These are phyloP conservation scores for Grammomys dolichurus DNA, from an alignment of 2,113 vertebrate species.

Conservation along the genomic window DNA sequence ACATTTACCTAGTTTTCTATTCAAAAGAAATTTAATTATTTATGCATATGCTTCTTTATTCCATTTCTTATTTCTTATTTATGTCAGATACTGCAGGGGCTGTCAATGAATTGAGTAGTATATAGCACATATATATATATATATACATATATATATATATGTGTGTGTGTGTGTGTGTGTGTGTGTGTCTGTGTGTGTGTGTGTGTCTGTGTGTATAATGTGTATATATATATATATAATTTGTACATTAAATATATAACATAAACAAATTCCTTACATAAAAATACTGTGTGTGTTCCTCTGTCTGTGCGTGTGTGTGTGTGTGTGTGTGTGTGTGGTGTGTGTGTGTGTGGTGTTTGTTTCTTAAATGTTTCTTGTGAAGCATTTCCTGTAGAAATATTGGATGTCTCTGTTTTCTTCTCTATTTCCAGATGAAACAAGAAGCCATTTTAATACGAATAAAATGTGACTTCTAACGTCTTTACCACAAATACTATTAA, in stretches of 20 bases:
- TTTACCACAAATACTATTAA: background rate
- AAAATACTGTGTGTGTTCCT: background rate
- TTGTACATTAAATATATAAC: background rate
- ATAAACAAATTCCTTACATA: background rate
- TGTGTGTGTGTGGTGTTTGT: too few species aligned
- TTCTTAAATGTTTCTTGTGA: background rate
- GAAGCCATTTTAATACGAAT: background rate
- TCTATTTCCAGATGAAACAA: constrained; percentile 25
- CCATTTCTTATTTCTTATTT: constrained; percentile 46
- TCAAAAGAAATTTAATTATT: constrained; percentile 50
- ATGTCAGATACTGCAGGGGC: constrained; percentile 19
- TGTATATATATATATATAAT: background rate
- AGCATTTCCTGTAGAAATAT: background rate
- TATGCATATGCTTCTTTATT: background rate
- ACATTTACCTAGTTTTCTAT: constrained; percentile 12
- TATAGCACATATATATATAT: background rate
- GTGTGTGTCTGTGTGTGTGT: too few species aligned
- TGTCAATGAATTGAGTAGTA: background rate
- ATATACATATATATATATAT: background rate
- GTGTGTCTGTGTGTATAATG: background rate
- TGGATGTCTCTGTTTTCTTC: background rate
- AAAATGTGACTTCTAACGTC: constrained; percentile 27
- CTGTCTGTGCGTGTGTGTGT: background rate
- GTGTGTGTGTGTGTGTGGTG: too few species aligned
- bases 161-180: too few species aligned